phyloP scores from a whole-genome alignment of 2,888 invertebrate species.

The Holacanthella duospinosa region DNA sequence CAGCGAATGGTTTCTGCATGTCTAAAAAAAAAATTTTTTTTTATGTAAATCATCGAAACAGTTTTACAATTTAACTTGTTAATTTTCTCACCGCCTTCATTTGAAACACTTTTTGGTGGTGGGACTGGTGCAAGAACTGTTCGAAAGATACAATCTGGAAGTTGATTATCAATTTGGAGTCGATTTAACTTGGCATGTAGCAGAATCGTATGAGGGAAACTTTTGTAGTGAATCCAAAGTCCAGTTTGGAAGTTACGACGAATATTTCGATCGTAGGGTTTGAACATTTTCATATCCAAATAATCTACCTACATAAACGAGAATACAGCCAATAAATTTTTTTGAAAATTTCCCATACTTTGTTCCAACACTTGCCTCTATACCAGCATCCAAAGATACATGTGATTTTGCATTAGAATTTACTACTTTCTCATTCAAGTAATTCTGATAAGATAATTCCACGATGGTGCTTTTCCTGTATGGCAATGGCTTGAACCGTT shows the following conservation, averaged over 20 bases:
- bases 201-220: slow-evolving; percentile 73
- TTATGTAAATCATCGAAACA: no score
- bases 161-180: slow-evolving; percentile 87
- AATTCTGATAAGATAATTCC: slow-evolving; percentile 71
- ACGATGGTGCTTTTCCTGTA: slow-evolving; percentile 52
- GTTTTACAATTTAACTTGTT: slow-evolving; percentile 8
- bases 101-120: slow-evolving; percentile 85
- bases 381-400: slow-evolving; percentile 10
- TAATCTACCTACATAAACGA: no score
- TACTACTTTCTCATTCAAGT: slow-evolving; percentile 46
- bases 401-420: slow-evolving; percentile 7
- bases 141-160: slow-evolving; percentile 84
- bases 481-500: slow-evolving; percentile 64
- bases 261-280: slow-evolving; percentile 57
- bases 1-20: slow-evolving; percentile 87
- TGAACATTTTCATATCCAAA: slow-evolving; percentile 55
- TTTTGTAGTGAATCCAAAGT: slow-evolving; percentile 75
- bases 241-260: slow-evolving; percentile 76
- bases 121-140: slow-evolving; percentile 89
- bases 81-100: slow-evolving; percentile 53
- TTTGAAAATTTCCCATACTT: no score
- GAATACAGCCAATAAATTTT: no score
- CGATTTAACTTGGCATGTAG: slow-evolving; percentile 78
- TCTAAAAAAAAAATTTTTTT: slow-evolving; percentile 38
- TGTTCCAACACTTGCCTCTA: no score